Base-by-base conservation (phyloP, 2,797 vertebrate species). In the Karalla daura region DNA sequence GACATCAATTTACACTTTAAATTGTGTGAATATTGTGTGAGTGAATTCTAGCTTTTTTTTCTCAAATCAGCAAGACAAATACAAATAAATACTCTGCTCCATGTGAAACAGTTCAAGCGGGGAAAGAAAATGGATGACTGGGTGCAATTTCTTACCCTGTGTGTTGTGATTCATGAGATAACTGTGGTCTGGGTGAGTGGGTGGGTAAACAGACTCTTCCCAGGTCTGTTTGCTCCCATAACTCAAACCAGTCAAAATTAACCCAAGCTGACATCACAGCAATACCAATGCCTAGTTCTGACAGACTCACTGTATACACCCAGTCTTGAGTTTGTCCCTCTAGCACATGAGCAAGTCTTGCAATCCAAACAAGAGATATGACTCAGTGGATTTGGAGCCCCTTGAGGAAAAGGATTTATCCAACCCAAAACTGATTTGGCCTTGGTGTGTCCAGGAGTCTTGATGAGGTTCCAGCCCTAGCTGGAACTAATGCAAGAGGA, bases 331-430 rank as follows among this genome's bases (percentile, higher is more conserved):
- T 27, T 65, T 47, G 41, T 60, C 49, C 53, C 30, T 37, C 18
- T 63, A 17, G 52, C n/a, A 7, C 20, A 53, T 45, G 39, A 37
- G 55, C 35, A 32, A 14, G 7, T 44, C 39, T 28, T 13, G n/a
- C 35, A 56, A 41, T 77, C 58, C 68, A 63, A 59, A 69, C 70
- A 49, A 72, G n/a, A 64, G 59, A 60, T 53, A 67, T 70, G 68
- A 72, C 62, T 62, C 51, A 8, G 51, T 40, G 74, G 58, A 66
- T 63, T 63, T 61, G 61, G 68, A 46, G 46, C 33, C 52, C 63
- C 68, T 53, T 4, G 40, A 67, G 63, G 40, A 39, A 46, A n/a
- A 52, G 28, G 63, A 58, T 58, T 72, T 58, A 67, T 58, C 63
- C 63, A 63, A 52, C 58, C 46, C 36, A 52, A 63, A 77, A 77